Evolutionary conservation across 2,888 invertebrate genomes (phyloP).

Genomic region (Rhimphoctona megacephalus): DNA sequence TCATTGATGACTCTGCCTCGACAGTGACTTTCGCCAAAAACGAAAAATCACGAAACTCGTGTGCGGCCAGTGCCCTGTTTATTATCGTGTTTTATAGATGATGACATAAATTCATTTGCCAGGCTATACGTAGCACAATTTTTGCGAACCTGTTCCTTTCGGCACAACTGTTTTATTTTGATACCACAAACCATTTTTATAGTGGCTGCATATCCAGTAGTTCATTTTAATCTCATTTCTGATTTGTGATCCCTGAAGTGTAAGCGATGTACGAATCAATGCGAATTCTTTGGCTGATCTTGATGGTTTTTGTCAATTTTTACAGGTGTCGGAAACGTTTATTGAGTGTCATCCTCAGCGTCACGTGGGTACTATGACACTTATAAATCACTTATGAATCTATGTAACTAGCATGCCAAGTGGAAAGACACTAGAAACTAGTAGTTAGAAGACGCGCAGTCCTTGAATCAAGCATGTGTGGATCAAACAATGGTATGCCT

Average conservation of each 20-base stretch:
- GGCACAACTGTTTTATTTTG: not conserved
- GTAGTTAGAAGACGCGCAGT: slow-evolving; percentile 30
- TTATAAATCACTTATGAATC: slow-evolving; percentile 11
- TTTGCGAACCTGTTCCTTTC: not conserved
- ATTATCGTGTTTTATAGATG: slow-evolving; percentile 3
- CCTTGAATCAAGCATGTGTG: slow-evolving; percentile 49
- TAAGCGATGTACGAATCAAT: not conserved
- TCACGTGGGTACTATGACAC: not conserved
- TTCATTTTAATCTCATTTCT: not conserved
- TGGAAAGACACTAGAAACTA: slow-evolving; percentile 8
- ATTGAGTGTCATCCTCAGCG: not conserved
- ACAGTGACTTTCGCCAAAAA: slow-evolving; percentile 41
- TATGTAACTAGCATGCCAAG: not conserved
- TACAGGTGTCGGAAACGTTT: not conserved
- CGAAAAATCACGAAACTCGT: slow-evolving; percentile 33
- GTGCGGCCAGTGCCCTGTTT: slow-evolving; percentile 43
- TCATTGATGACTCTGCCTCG: slow-evolving; percentile 53
- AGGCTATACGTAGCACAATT: not conserved
- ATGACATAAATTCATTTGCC: slow-evolving; percentile 21
- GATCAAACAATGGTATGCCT: slow-evolving; percentile 55
- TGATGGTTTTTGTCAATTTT: not conserved
- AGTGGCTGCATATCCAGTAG: not conserved
- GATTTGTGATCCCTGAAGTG: not conserved
- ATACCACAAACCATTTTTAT: not conserved
- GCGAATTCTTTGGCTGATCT: not conserved